These are phyloP conservation scores for Channa striata DNA, from an alignment of 2,797 vertebrate genomes.

Conservation along the genomic window DNA sequence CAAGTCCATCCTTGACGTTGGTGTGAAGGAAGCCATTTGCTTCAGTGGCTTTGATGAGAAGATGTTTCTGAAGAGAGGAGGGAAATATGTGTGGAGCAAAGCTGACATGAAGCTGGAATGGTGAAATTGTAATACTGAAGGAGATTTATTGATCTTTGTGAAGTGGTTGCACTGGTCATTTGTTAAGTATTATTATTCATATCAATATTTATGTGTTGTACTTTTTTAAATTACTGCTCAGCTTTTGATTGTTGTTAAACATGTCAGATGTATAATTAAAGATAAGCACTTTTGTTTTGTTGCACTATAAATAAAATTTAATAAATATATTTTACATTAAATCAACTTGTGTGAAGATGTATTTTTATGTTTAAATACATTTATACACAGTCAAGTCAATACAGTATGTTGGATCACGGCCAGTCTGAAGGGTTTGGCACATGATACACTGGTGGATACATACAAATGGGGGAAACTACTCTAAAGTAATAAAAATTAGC, in stretches of 20 bases:
- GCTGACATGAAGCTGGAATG: conserved; percentile 93
- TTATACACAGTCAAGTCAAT: no score
- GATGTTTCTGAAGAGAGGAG: conserved; percentile 94
- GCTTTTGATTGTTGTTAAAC: not conserved
- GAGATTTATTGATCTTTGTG: not conserved
- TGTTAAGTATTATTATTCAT: not conserved
- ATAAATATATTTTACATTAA: conserved; percentile 2
- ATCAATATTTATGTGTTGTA: not conserved
- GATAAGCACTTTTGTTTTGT: not conserved
- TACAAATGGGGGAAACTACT: no score
- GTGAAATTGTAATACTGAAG: conserved; percentile 75
- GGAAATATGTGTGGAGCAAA: conserved; percentile 96
- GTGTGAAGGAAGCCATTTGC: conserved; percentile 89
- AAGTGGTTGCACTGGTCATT: not conserved
- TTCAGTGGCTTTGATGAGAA: conserved; percentile 96
- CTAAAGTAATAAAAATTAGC: no score
- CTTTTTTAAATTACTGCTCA: not conserved
- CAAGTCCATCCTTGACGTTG: conserved; percentile 93
- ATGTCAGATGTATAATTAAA: not conserved
- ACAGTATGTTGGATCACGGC: no score
- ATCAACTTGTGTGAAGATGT: not conserved
- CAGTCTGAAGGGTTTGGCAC: no score
- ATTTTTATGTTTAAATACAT: not conserved
- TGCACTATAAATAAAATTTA: not conserved
- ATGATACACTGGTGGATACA: no score